These are phyloP conservation scores for Dryobates pubescens DNA, from an alignment of 2,797 vertebrate genomes.

Conservation along the genomic window DNA sequence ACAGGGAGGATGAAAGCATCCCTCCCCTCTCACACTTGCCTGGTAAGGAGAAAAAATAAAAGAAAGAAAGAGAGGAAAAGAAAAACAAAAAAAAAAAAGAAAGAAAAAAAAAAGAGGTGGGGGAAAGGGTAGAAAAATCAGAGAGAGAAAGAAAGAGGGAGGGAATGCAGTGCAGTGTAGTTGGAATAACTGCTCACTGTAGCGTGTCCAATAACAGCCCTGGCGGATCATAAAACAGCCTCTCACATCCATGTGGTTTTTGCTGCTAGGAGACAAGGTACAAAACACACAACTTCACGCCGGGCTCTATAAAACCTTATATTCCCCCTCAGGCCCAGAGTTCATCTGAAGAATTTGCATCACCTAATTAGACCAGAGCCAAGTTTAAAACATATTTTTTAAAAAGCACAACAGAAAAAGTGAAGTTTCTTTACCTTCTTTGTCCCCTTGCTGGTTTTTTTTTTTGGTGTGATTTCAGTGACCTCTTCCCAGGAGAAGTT, in stretches of 20 bases:
- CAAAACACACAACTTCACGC: slow-evolving; percentile 64
- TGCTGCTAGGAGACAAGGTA: slow-evolving; percentile 70
- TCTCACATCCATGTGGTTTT: slow-evolving; percentile 57
- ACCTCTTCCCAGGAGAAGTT: not conserved
- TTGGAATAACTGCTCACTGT: slow-evolving; percentile 60
- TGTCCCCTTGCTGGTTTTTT: not conserved
- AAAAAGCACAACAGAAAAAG: not conserved
- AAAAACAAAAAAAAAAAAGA: too few species aligned
- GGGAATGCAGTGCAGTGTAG: not conserved
- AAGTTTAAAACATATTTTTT: not conserved
- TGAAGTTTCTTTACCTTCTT: not conserved
- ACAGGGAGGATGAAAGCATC: not conserved
- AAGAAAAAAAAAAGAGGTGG: not conserved
- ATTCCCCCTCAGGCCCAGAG: slow-evolving; percentile 39
- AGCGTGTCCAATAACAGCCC: slow-evolving; percentile 65
- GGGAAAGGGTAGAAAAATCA: accelerated
- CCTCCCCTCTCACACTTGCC: not conserved
- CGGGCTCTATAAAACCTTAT: slow-evolving; percentile 48
- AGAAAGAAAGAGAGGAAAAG: not conserved
- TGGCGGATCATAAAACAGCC: slow-evolving; percentile 61
- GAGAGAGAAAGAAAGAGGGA: not conserved
- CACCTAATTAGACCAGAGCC: slow-evolving; percentile 64
- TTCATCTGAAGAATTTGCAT: slow-evolving; percentile 54
- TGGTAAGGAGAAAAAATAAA: not conserved
- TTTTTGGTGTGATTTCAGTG: slow-evolving; percentile 12